A percentile compares a stretch with the other conserved stretches of the same genome.
Conservation (phyloP, 2,113 vertebrate species). For the Peromyscus polionotus region DNA sequence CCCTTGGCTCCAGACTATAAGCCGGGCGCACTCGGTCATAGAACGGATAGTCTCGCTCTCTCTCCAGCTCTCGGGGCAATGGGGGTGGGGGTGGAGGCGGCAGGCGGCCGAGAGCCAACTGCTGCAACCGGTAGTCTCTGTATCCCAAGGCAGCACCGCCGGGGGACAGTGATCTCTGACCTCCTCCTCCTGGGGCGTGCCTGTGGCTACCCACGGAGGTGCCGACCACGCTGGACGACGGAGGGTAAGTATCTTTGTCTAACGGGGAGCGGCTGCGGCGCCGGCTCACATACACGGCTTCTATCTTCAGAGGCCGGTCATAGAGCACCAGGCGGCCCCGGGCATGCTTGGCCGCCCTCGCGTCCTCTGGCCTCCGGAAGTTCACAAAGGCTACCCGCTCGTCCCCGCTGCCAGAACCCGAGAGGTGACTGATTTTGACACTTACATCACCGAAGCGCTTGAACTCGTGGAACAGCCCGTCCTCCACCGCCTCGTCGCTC, state of each 20-base stretch:
- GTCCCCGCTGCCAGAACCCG: slow-evolving; percentile 90
- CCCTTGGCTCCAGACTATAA: slow-evolving; percentile 91
- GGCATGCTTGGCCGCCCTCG: slow-evolving; percentile 96
- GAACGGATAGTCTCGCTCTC: slow-evolving; percentile 94
- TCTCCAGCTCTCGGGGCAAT: slow-evolving; percentile 93
- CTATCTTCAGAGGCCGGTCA: slow-evolving; percentile 96
- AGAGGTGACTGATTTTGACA: slow-evolving; percentile 95
- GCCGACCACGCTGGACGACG: slow-evolving; percentile 80
- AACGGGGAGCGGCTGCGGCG: slow-evolving; percentile 94
- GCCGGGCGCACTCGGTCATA: slow-evolving; percentile 94
- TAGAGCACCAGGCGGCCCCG: slow-evolving; percentile 95
- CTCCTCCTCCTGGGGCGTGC: slow-evolving; percentile 87
- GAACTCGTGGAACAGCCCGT: slow-evolving; percentile 98
- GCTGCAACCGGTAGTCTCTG: slow-evolving; percentile 96
- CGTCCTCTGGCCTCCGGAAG: slow-evolving; percentile 96
- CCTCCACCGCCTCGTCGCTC: slow-evolving; percentile 97
- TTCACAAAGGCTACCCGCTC: slow-evolving; percentile 97
- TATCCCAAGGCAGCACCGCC: slow-evolving; percentile 93
- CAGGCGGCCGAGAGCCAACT: slow-evolving; percentile 94
- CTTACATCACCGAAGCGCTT: slow-evolving; percentile 98
- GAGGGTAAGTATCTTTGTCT: slow-evolving; percentile 91
- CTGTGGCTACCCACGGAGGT: slow-evolving; percentile 87
- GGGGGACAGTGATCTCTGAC: slow-evolving; percentile 93
- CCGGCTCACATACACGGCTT: slow-evolving; percentile 93
- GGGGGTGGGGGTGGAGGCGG: slow-evolving; percentile 95